A percentile compares a stretch with the other conserved stretches of the same genome.
These are phyloP conservation scores for Rosalia funebris DNA, from an alignment of 2,888 invertebrate genomes.

Conservation along the genomic window DNA sequence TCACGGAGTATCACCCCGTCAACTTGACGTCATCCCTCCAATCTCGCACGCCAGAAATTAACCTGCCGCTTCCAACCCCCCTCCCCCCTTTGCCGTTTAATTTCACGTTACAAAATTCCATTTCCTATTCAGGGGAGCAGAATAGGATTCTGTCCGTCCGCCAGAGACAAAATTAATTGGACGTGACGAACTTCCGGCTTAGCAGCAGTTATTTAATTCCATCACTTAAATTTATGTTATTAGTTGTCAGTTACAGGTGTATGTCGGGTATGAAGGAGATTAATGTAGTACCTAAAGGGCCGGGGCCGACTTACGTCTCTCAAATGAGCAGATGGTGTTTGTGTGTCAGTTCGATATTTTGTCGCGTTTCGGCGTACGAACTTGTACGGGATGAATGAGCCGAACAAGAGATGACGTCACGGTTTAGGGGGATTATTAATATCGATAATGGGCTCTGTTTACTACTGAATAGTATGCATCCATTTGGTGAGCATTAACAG, in stretches of 20 bases:
- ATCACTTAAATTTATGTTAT: not conserved
- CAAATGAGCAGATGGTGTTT: too few species aligned
- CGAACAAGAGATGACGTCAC: too few species aligned
- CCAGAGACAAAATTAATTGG: constrained; percentile 3
- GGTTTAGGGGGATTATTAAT: too few species aligned
- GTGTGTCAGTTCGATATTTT: too few species aligned
- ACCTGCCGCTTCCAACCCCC: not conserved
- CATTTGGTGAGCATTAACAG: too few species aligned
- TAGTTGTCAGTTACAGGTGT: constrained; percentile 8
- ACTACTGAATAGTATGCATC: too few species aligned
- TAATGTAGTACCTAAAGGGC: not conserved
- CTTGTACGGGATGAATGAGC: too few species aligned
- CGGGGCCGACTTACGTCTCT: not conserved
- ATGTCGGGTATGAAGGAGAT: not conserved
- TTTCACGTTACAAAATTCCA: constrained; percentile 4
- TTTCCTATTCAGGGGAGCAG: not conserved
- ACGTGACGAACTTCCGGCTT: not conserved
- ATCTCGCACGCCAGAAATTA: too few species aligned
- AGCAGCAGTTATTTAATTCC: not conserved
- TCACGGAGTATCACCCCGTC: too few species aligned
- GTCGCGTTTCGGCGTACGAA: too few species aligned
- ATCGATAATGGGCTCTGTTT: too few species aligned
- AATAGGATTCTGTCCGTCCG: not conserved
- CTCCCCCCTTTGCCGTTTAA: not conserved
- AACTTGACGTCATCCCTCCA: too few species aligned